Evolutionary conservation across 2,113 vertebrate genomes (phyloP), one percentile per base, ranked within the genome.

Genomic region (Girardinichthys multiradiatus): DNA sequence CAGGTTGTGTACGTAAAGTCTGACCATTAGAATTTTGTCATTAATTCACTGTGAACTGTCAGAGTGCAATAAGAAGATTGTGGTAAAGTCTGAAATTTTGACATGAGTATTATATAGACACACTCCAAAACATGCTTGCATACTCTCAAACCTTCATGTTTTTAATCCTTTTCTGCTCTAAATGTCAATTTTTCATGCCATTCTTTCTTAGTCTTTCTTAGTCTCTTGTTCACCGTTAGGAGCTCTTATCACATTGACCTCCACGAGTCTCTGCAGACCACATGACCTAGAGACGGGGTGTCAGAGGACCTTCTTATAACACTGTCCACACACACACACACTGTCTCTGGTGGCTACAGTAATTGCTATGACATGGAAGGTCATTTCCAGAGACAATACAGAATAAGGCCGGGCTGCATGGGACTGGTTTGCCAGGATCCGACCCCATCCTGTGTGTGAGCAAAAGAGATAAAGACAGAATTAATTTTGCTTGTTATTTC

Each of bases 321-420:
- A 85, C 88, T 88, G 81, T 86, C 68, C 85, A 66, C 83, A 33
- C 85, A 21, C 81, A 63, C 72, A 17, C 82, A 39, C 27, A 72
- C 77, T 72, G 26, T 77, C 89, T 80, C 85, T 48, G 57, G 91
- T 81, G 87, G 85, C 81, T 42, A 80, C 81, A 27, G 87, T 93
- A 93, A 92, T 91, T 91, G 87, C 90, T 82, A 4, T 89, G 89
- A 88, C 89, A 89, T 26, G 3, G 86, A 87, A 90, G 92, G 89
- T 91, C 90, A 88, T 86, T 90, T 87, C 77, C 83, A 80, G 86
- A 89, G 87, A 87, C 64, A 80, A 74, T 84, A 82, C 81, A 60
- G 83, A 89, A 91, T 90, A 89, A 85, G 88, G 83, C 85, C 77
- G 71, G 76, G 76, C 61, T 86, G 82, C 87, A 60, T 81, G 86